Conservation (phyloP, 2,888 invertebrate species). For the Drosophila mimica region DNA sequence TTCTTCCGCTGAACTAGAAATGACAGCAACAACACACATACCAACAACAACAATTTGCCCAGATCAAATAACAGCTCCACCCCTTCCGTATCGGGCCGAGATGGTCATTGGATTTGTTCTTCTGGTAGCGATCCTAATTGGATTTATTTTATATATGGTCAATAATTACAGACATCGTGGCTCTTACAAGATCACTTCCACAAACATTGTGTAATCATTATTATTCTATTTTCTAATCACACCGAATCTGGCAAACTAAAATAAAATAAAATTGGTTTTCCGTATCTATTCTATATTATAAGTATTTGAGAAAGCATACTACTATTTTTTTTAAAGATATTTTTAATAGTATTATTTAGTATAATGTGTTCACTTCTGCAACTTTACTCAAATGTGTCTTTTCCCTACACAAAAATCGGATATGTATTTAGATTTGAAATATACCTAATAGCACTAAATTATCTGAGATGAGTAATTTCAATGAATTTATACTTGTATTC, state of each 20-base stretch:
- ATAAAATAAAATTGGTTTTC: not conserved
- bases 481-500: not conserved
- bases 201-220: not conserved
- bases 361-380: too few relatives aligned
- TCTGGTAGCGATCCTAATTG: conserved; percentile 6
- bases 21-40: not conserved
- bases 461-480: not conserved
- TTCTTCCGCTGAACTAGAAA: not conserved
- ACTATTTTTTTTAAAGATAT: too few relatives aligned
- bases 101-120: conserved; percentile 20
- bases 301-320: too few relatives aligned
- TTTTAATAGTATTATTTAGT: too few relatives aligned
- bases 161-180: conserved; percentile 8
- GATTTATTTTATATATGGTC: conserved; percentile 4
- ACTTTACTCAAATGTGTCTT: too few relatives aligned
- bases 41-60: not conserved
- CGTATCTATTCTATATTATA: too few relatives aligned
- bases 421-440: too few relatives aligned
- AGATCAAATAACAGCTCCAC: not conserved
- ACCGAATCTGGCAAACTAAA: too few relatives aligned
- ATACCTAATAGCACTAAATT: not conserved
- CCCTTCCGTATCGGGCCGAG: not conserved
- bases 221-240: not conserved
- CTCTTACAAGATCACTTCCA: conserved; percentile 1
- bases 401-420: too few relatives aligned